phyloP scores from a whole-genome alignment of 2,888 invertebrate genomes.

The Chrysina gloriosa region DNA sequence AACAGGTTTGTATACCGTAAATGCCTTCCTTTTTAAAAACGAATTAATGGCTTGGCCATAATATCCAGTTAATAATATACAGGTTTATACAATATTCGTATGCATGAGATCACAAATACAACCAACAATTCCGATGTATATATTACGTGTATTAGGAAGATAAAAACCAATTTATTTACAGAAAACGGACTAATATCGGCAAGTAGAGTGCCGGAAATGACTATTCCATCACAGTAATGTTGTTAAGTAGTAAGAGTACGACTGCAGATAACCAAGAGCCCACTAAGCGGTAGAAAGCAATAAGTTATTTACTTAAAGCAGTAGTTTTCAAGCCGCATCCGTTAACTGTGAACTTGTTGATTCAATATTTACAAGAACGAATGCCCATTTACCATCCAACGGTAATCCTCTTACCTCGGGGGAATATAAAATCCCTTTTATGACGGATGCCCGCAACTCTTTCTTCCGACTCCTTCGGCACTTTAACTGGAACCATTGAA shows the following conservation, averaged over 20 bases:
- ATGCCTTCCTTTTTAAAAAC: no score
- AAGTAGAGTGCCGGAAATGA: no score
- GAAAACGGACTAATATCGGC: no score
- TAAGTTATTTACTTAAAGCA: conserved; percentile 31
- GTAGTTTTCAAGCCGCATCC: conserved; percentile 21
- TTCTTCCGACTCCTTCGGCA: conserved; percentile 5
- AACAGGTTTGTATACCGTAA: no score
- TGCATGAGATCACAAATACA: no score
- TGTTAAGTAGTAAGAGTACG: not conserved
- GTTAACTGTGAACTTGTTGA: conserved; percentile 46
- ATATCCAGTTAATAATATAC: no score
- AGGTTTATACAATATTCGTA: no score
- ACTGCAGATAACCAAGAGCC: not conserved
- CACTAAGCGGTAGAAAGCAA: conserved; percentile 15
- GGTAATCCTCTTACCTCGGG: conserved; percentile 37
- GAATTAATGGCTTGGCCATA: no score
- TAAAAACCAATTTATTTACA: no score
- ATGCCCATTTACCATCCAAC: conserved; percentile 39
- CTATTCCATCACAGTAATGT: not conserved
- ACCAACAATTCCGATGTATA: no score
- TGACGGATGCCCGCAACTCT: conserved; percentile 12
- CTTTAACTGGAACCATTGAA: conserved; percentile 8
- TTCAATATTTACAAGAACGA: conserved; percentile 48
- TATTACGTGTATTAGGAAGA: no score
- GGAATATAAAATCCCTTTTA: conserved; percentile 27